Percentiles rank a stretch among this genome's conserved stretches.
phyloP scores from a whole-genome alignment of 2,888 invertebrate genomes.

The Cheilosia vernalis region DNA sequence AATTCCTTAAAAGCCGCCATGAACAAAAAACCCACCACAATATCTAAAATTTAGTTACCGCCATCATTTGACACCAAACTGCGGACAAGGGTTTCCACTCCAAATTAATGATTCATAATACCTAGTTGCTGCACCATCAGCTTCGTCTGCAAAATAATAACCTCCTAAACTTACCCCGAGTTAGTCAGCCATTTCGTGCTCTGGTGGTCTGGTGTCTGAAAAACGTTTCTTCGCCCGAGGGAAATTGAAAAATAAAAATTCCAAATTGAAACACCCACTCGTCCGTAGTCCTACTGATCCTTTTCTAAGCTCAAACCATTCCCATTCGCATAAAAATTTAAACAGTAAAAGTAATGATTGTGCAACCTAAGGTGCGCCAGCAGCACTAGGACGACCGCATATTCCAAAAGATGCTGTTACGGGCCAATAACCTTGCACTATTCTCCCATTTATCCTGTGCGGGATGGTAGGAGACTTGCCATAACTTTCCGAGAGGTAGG shows the following conservation, averaged over 20 bases:
- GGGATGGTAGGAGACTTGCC: no score
- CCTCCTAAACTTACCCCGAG: not conserved
- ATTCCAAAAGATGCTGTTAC: conserved; percentile 5
- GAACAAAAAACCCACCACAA: not conserved
- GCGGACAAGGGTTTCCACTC: conserved; percentile 26
- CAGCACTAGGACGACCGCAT: conserved; percentile 6
- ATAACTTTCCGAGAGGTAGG: no score
- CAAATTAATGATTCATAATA: conserved; percentile 23
- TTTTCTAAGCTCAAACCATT: not conserved
- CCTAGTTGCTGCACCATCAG: conserved; percentile 3
- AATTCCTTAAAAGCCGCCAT: not conserved
- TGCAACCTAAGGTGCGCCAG: conserved; percentile 8
- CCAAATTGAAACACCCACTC: no score
- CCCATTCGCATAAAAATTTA: conserved; percentile 11
- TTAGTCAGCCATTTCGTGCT: conserved; percentile 2
- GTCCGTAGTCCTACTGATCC: no score
- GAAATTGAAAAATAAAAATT: not conserved
- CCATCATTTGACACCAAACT: conserved; percentile 30
- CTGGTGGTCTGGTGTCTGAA: no score
- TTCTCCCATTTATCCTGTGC: conserved; percentile 11
- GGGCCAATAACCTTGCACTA: conserved; percentile 13
- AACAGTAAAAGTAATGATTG: conserved; percentile 1
- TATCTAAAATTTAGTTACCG: conserved; percentile 27
- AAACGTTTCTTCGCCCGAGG: not conserved
- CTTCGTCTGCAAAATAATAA: conserved; percentile 2